Conservation (phyloP, 2,113 vertebrate species). For the Geothlypis trichas region DNA sequence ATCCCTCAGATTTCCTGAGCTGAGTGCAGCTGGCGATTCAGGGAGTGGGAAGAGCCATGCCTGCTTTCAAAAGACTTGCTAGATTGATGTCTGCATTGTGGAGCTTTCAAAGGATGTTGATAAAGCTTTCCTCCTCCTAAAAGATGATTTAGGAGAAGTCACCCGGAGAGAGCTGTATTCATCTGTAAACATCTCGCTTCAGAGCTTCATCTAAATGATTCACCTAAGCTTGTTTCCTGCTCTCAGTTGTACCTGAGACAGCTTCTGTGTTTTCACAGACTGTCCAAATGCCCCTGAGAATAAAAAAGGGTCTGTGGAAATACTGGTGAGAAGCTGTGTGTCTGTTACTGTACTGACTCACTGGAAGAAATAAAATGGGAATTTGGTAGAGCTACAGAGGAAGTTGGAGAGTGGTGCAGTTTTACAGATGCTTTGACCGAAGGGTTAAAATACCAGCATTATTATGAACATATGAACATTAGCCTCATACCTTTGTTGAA, state of each 20-base stretch:
- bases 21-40: background rate
- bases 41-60: background rate
- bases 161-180: background rate
- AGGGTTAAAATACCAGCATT: background rate
- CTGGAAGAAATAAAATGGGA: background rate
- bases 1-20: background rate
- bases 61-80: background rate
- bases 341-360: background rate
- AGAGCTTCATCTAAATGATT: background rate
- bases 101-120: slow-evolving; percentile 15
- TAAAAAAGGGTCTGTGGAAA: rapidly evolving
- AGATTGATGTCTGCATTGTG: background rate
- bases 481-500: background rate
- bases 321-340: background rate
- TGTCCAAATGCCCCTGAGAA: background rate
- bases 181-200: background rate
- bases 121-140: background rate
- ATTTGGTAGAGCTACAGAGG: background rate
- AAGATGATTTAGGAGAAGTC: background rate
- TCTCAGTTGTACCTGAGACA: background rate
- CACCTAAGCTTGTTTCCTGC: background rate
- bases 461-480: background rate
- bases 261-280: background rate
- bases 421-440: background rate
- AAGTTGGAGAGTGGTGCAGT: background rate